Conservation (phyloP, 2,888 invertebrate genomes). For the Ernsta delagoae region DNA sequence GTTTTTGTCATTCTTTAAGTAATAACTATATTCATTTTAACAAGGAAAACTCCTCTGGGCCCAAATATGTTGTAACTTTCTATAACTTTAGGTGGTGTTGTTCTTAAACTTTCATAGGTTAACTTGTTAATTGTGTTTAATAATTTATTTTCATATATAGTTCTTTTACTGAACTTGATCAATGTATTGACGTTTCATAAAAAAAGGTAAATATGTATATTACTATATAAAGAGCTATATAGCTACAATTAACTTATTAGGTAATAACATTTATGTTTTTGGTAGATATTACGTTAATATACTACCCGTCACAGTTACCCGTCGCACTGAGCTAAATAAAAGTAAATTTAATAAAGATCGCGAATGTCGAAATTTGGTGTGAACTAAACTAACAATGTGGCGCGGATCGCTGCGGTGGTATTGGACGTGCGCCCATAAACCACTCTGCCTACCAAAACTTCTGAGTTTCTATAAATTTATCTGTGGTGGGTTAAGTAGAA, state of each 20-base stretch:
- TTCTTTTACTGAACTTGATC: too few species aligned
- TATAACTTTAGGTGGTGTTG: too few species aligned
- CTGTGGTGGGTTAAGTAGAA: neutral
- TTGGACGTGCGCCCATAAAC: slow-evolving; percentile 3
- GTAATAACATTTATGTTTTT: too few species aligned
- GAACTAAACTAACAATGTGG: slow-evolving; percentile 61
- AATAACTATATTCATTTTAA: neutral
- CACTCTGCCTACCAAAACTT: neutral
- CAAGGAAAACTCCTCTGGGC: neutral
- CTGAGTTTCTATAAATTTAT: neutral
- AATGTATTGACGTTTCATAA: too few species aligned
- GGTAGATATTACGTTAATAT: neutral
- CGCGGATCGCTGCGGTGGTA: neutral
- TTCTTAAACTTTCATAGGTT: too few species aligned
- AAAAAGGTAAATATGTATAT: too few species aligned
- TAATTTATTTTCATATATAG: too few species aligned
- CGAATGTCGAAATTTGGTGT: slow-evolving; percentile 72
- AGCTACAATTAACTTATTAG: too few species aligned
- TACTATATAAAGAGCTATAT: too few species aligned
- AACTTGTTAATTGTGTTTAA: too few species aligned
- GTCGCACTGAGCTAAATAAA: neutral
- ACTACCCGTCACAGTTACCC: neutral
- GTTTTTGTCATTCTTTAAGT: slow-evolving; percentile 16
- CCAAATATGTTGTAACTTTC: too few species aligned
- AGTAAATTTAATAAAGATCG: slow-evolving; percentile 42